phyloP scores from a whole-genome alignment of 92 coral and sea anemone species.

The Epizoanthus scotinus region DNA sequence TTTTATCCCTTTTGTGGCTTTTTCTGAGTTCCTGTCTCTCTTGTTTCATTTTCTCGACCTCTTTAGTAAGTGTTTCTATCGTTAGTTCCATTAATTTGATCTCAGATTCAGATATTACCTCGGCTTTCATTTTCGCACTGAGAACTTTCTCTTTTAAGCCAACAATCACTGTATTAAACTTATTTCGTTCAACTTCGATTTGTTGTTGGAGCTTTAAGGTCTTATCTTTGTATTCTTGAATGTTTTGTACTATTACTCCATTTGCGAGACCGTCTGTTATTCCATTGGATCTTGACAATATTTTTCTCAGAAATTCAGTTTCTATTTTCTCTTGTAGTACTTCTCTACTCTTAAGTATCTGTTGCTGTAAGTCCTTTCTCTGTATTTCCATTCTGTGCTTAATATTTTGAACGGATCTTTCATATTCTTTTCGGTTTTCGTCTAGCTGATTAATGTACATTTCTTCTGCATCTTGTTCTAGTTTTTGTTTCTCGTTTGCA shows the following conservation, averaged over 20 bases:
- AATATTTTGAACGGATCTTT: constrained; percentile 54
- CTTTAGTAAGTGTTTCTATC: constrained; percentile 80
- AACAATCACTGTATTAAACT: constrained; percentile 29
- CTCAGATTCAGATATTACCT: constrained; percentile 58
- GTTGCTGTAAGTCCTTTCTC: constrained; percentile 59
- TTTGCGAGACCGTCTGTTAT: constrained; percentile 51
- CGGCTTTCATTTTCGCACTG: constrained; percentile 50
- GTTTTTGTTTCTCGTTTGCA: constrained; percentile 43
- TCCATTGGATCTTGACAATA: constrained; percentile 28
- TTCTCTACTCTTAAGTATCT: constrained; percentile 55
- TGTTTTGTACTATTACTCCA: constrained; percentile 56
- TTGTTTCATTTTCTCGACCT: constrained; percentile 80
- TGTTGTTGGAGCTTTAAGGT: constrained; percentile 37
- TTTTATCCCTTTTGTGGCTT: constrained; percentile 71
- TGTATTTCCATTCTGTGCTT: constrained; percentile 59
- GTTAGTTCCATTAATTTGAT: constrained; percentile 76
- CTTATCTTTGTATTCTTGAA: constrained; percentile 58
- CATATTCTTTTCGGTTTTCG: constrained; percentile 55
- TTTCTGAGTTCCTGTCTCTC: constrained; percentile 82
- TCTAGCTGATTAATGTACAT: constrained; percentile 47
- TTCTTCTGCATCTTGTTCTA: constrained; percentile 45
- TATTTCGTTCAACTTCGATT: constrained; percentile 42
- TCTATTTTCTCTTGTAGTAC: constrained; percentile 67
- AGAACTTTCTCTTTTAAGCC: constrained; percentile 51
- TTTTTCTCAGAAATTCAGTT: constrained; percentile 57